Evolutionary conservation across 2,113 vertebrate species (phyloP), one percentile per base, ranked within the genome.

Genomic region (Microtus ochrogaster): DNA sequence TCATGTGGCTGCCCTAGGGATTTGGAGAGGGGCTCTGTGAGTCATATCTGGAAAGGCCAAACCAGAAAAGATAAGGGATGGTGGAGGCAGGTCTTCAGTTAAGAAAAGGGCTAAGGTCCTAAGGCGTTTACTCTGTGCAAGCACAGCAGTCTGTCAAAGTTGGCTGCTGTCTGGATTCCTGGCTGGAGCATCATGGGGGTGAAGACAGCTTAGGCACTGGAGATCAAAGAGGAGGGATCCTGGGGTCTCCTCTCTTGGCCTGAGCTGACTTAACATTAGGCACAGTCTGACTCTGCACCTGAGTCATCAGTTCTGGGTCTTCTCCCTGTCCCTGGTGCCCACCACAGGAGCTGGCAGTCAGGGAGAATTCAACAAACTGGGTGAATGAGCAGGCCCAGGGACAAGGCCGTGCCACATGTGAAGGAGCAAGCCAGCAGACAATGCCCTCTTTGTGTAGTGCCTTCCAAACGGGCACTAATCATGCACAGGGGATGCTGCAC

Each of bases 91-190:
- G 21, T 77, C n/a, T 55, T 88, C 44, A 21, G 33, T 88, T 92
- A 89, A 47, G 83, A 33, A 85, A 83, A 86, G 61, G 30, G 58
- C 88, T 82, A 33, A 92, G 96, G 77, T 63, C 92, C 86, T 63
- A 70, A 36, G 92, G 74, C 17, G 21, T 49, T 76, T 52, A 61
- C 72, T 83, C 19, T 68, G 89, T 89, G 81, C 30, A 81, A 85
- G 77, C 70, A 17, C 39, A 85, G 96, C 21, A 14, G 61, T 65
- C 70, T 24, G 14, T 52, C 7, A 21, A 92, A 88, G 73, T 47
- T 24, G 58, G 36, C 39, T 90, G 44, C 39, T 7, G 65, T 91
- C 83, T 65, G 39, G 63, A 30, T 41, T 85, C 39, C 14, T 33
- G 11, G 41, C 22, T 66, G 55, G 55, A 41, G 41, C 33, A 30